Base-by-base conservation (phyloP, 2,797 vertebrate genomes). In the Huso huso region DNA sequence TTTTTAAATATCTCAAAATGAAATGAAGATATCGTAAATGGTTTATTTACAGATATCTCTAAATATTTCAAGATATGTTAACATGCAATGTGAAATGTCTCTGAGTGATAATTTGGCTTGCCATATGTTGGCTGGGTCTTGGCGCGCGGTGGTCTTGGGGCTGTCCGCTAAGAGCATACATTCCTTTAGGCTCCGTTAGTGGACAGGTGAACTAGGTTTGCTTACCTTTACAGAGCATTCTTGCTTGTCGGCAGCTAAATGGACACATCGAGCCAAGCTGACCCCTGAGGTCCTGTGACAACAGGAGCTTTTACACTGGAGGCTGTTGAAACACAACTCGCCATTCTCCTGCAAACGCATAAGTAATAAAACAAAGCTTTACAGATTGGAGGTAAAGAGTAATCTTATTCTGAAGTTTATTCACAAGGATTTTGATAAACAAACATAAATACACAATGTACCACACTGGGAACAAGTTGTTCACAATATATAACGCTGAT, bases 231-330 rank as follows among this genome's bases (percentile, higher is more conserved):
- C 72, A 0, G 88, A 88, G 74, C 91, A 93, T 4, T 65, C 71
- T 66, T 84, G 75, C 15, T 69, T 72, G 71, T 93, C 90, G 0
- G 75, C 72, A 0, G 89, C 79, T 71, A 69, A 77, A 0, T 67
- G 23, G 0, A 73, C 57, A 0, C 88, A 92, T 0, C 88, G 85
- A 51, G 88, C 74, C 66, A 91, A 61, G 74, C 82, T 80, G 65
- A 86, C 9, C 0, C 59, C 65, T 0, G 0, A 48, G 0, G 0
- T 0, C 0, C 72, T 79, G 23, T 87, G 81, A 72, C 91, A 92
- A 69, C 88, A 90, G 4, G 6, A 2, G 1, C 78, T 92, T 71
- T 79, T 86, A 76, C 91, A 91, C 74, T 92, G 89, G 10, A 0
- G 0, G 0, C 88, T 91, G 69, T 81, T 80, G 23, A 82, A 0